phyloP scores from a whole-genome alignment of 2,888 invertebrate species.

The Drosophila fungiperda region DNA sequence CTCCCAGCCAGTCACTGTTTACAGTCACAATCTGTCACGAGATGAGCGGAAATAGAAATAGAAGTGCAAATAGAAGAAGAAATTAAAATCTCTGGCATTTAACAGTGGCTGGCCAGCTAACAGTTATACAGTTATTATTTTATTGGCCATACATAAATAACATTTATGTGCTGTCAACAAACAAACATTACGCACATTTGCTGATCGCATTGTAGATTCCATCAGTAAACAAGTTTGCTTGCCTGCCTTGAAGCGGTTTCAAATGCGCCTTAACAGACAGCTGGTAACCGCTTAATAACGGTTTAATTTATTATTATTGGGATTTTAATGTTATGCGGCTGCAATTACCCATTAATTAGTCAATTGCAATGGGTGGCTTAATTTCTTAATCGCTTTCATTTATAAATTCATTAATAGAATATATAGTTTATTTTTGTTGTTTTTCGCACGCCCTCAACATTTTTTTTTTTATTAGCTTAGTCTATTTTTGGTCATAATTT shows the following conservation, averaged over 20 bases:
- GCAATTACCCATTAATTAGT: constrained; percentile 37
- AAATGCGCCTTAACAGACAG: constrained; percentile 13
- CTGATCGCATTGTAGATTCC: constrained; percentile 16
- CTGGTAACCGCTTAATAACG: constrained; percentile 11
- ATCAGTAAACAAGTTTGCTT: constrained; percentile 34
- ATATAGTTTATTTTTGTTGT: constrained; percentile 6
- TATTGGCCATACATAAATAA: no score
- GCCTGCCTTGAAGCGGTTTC: constrained; percentile 21
- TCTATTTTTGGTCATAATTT: constrained; percentile 64
- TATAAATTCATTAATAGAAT: constrained; percentile 24
- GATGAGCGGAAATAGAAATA: constrained; percentile 39
- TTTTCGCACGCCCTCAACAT: constrained; percentile 48
- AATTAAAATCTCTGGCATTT: constrained; percentile 17
- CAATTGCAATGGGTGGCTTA: constrained; percentile 25
- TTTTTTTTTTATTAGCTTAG: constrained; percentile 34
- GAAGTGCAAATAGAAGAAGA: constrained; percentile 1
- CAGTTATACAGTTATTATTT: background rate
- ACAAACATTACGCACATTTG: constrained; percentile 8
- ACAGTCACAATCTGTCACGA: constrained; percentile 14
- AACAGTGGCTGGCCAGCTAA: constrained; percentile 3
- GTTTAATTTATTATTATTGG: constrained; percentile 18
- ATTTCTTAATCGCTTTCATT: constrained; percentile 32
- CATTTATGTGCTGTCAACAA: background rate
- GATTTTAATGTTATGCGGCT: constrained; percentile 18
- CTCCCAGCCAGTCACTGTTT: constrained; percentile 1